Conservation (phyloP, 2,113 vertebrate species). For the Crocuta crocuta region DNA sequence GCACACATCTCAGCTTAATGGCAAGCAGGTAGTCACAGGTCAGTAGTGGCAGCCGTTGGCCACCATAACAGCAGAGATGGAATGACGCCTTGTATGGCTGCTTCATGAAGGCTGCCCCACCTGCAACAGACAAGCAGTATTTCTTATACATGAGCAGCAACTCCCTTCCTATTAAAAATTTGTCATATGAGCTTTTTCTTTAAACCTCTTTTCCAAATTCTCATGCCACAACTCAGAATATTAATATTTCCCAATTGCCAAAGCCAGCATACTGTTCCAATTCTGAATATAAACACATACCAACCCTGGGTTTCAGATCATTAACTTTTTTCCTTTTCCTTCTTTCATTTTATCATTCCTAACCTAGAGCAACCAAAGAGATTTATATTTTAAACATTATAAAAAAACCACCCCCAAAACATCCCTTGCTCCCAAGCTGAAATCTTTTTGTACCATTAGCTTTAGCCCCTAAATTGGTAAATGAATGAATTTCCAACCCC, state of each 20-base stretch:
- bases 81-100: neutral
- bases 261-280: conserved; percentile 45
- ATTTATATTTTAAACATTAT: conserved; percentile 70
- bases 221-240: conserved; percentile 36
- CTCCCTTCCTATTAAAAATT: conserved; percentile 39
- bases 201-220: conserved; percentile 35
- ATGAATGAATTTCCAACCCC: conserved; percentile 34
- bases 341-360: conserved; percentile 65
- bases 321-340: conserved; percentile 68
- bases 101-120: neutral
- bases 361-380: conserved; percentile 56
- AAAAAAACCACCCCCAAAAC: conserved; percentile 46
- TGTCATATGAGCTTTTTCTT: neutral
- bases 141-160: neutral
- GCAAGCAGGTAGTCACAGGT: neutral
- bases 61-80: neutral
- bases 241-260: conserved; percentile 39
- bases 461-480: conserved; percentile 21
- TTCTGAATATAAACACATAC: conserved; percentile 59
- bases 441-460: conserved; percentile 54
- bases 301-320: conserved; percentile 59
- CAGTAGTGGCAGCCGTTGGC: neutral
- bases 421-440: conserved; percentile 15
- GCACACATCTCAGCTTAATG: neutral
- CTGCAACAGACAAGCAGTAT: neutral